A percentile compares a stretch with the other conserved stretches of the same genome.
These are phyloP conservation scores for Macrochelys suwanniensis DNA, from an alignment of 2,797 vertebrate species.

Conservation along the genomic window DNA sequence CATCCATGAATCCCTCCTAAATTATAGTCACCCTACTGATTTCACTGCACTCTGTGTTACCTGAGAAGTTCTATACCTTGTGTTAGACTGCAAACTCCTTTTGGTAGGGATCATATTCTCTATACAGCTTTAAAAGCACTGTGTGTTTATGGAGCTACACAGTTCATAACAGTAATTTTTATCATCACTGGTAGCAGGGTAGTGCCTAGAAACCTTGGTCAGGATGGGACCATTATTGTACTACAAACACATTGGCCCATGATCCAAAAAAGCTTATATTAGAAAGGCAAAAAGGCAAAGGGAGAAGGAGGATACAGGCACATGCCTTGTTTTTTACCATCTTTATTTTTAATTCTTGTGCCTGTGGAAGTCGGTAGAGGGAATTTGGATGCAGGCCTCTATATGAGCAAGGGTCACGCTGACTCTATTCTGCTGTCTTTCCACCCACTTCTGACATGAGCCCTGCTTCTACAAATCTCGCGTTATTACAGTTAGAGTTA, in stretches of 20 bases:
- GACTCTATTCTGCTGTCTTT: too few species aligned
- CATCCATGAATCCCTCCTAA: not conserved
- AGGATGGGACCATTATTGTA: not conserved
- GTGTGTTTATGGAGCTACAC: not conserved
- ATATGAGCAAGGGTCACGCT: too few species aligned
- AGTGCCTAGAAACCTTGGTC: too few species aligned
- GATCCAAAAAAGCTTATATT: not conserved
- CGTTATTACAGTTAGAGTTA: too few species aligned
- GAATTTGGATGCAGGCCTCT: too few species aligned
- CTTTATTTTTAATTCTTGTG: not conserved
- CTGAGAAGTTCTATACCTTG: not conserved
- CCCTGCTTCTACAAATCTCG: too few species aligned
- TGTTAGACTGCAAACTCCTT: not conserved
- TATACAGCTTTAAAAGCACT: not conserved
- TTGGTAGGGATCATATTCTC: not conserved
- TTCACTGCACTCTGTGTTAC: not conserved
- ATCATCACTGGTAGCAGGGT: not conserved
- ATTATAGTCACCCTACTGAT: not conserved
- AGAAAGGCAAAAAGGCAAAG: not conserved
- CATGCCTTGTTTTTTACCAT: not conserved
- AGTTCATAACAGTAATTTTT: not conserved
- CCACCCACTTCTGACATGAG: too few species aligned
- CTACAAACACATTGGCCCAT: not conserved
- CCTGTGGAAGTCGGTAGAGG: too few species aligned
- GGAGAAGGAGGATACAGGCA: not conserved